phyloP scores from a whole-genome alignment of 2,113 vertebrate genomes.

The Larimichthys crocea region DNA sequence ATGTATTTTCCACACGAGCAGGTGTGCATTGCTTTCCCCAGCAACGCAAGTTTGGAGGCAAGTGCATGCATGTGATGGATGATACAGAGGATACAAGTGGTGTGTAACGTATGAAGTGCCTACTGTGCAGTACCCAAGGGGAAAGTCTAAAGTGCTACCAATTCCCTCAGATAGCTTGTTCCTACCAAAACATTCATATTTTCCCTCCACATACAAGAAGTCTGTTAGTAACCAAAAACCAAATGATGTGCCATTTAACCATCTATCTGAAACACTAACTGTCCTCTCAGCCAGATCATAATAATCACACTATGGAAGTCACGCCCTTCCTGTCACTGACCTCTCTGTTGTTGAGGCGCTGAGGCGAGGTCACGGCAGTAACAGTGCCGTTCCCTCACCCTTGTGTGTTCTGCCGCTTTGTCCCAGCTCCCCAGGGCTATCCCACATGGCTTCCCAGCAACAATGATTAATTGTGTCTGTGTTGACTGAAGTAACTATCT shows the following conservation, averaged over 20 bases:
- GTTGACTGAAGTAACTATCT: constrained; percentile 58
- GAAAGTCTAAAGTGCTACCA: neutral
- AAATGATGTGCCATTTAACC: constrained; percentile 36
- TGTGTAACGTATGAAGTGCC: constrained; percentile 35
- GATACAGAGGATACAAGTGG: constrained; percentile 25
- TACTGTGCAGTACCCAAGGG: constrained; percentile 21
- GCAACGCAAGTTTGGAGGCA: constrained; percentile 22
- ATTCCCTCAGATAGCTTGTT: neutral
- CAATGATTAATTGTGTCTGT: constrained; percentile 65
- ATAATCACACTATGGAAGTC: constrained; percentile 64
- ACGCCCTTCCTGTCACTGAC: constrained; percentile 57
- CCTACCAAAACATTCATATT: neutral
- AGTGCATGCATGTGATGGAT: constrained; percentile 47
- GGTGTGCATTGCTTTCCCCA: constrained; percentile 8
- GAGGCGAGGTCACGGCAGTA: constrained; percentile 40
- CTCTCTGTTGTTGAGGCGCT: constrained; percentile 39
- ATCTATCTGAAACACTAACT: constrained; percentile 33
- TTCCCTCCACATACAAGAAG: neutral
- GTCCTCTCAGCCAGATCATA: constrained; percentile 59
- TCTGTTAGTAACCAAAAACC: constrained; percentile 16
- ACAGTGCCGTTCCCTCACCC: constrained; percentile 45
- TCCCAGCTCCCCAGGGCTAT: constrained; percentile 44
- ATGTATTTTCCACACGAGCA: constrained; percentile 48
- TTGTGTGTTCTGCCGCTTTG: constrained; percentile 47
- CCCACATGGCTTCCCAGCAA: constrained; percentile 49